Evolutionary conservation across 2,888 invertebrate species (phyloP).

Genomic region (Meiosimyza platycephala): DNA sequence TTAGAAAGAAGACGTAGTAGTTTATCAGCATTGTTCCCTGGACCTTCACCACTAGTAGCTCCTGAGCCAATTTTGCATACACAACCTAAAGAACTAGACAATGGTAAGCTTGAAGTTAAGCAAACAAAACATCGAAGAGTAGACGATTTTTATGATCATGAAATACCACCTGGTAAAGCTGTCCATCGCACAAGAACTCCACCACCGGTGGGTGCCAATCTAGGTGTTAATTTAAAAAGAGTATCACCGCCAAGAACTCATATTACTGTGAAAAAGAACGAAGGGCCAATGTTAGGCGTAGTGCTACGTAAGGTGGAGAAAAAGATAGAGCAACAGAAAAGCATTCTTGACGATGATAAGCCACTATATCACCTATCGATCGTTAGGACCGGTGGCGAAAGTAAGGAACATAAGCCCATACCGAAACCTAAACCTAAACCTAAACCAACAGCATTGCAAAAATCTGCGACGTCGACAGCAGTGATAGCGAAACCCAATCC

Average conservation of each 20-base stretch:
- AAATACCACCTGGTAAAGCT: constrained; percentile 55
- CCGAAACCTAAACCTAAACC: constrained; percentile 60
- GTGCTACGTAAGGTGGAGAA: constrained; percentile 65
- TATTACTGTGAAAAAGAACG: constrained; percentile 61
- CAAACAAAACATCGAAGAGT: not conserved
- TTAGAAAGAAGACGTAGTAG: constrained; percentile 58
- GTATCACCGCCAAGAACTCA: constrained; percentile 62
- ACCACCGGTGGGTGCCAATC: constrained; percentile 62
- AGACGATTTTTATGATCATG: constrained; percentile 51
- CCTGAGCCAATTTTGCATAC: constrained; percentile 55
- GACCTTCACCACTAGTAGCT: constrained; percentile 57
- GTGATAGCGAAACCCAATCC: constrained; percentile 53
- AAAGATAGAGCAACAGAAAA: constrained; percentile 62
- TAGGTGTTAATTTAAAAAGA: constrained; percentile 63
- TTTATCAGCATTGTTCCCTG: constrained; percentile 55
- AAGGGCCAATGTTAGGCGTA: constrained; percentile 64
- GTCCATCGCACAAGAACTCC: constrained; percentile 63
- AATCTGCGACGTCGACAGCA: constrained; percentile 49
- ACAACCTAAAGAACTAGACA: constrained; percentile 51
- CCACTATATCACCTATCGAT: constrained; percentile 65
- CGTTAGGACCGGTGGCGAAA: constrained; percentile 54
- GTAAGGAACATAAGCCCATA: constrained; percentile 56
- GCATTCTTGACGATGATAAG: constrained; percentile 65
- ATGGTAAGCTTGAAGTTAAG: constrained; percentile 33
- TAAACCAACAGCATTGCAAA: constrained; percentile 49